Evolutionary conservation across 2,797 vertebrate genomes (phyloP).

Genomic region (Apogon talboti): DNA sequence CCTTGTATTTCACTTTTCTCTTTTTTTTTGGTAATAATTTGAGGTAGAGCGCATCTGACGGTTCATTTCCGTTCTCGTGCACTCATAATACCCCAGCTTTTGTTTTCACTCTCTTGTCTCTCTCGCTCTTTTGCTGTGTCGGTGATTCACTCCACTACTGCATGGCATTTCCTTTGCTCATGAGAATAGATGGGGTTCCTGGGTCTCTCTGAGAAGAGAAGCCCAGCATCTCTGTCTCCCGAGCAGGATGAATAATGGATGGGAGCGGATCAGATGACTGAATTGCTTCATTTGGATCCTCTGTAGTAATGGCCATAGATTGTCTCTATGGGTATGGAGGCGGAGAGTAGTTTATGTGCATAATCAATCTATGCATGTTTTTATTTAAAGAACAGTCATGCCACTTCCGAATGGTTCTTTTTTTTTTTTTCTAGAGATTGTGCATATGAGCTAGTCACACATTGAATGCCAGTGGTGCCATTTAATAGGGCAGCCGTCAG

Average conservation of each 20-base stretch:
- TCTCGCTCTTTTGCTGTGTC: conserved; percentile 36
- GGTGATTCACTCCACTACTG: conserved; percentile 55
- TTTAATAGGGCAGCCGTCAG: conserved; percentile 69
- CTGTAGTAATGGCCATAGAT: conserved; percentile 73
- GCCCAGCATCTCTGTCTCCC: conserved; percentile 62
- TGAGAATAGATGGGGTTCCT: conserved; percentile 75
- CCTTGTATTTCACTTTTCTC: conserved; percentile 18
- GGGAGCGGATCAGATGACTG: conserved; percentile 79
- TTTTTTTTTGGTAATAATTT: conserved; percentile 9
- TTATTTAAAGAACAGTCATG: conserved; percentile 2
- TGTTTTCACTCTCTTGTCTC: conserved; percentile 38
- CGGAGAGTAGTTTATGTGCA: conserved; percentile 21
- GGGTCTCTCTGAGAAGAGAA: conserved; percentile 72
- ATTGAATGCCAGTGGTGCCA: conserved; percentile 43
- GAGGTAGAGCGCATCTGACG: conserved; percentile 22
- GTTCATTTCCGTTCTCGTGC: conserved; percentile 33
- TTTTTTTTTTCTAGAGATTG: conserved; percentile 38
- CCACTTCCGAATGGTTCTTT: conserved; percentile 50
- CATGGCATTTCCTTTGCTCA: conserved; percentile 69
- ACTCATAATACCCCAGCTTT: conserved; percentile 42
- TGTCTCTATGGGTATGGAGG: conserved; percentile 32
- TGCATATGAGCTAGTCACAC: conserved; percentile 26
- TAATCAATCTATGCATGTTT: conserved; percentile 17
- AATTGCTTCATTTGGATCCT: conserved; percentile 79
- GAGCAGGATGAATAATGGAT: conserved; percentile 82